These are phyloP conservation scores for Melanogrammus aeglefinus DNA, from an alignment of 2,797 vertebrate genomes.

Conservation along the genomic window DNA sequence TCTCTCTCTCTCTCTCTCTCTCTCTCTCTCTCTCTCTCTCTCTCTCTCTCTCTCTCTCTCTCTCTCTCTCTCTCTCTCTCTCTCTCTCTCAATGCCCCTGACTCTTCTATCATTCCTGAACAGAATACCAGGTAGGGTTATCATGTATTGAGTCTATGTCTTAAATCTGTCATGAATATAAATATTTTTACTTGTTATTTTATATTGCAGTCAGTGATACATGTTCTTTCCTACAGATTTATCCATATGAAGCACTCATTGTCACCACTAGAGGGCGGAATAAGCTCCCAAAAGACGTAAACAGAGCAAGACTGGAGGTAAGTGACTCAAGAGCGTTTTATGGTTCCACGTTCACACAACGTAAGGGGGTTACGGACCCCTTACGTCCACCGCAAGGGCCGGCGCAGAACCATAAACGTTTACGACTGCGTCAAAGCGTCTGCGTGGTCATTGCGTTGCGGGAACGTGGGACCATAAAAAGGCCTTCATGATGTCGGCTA, in stretches of 20 bases:
- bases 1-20: conserved; percentile 3
- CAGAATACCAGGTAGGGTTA: conserved; percentile 92
- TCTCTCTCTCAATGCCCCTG: conserved; percentile 33
- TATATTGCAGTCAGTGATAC: neutral
- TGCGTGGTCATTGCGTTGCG: no score
- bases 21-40: conserved; percentile 27
- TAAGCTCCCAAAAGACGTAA: conserved; percentile 91
- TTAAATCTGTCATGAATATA: conserved; percentile 2
- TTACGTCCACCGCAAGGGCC: no score
- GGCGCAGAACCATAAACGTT: no score
- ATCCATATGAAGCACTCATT: conserved; percentile 92
- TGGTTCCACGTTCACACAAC: no score
- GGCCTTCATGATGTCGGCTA: neutral
- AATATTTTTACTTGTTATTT: conserved; percentile 2
- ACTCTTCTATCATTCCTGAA: conserved; percentile 11
- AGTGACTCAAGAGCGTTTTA: conserved; percentile 23
- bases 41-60: conserved; percentile 25
- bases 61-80: neutral
- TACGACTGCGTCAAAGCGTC: no score
- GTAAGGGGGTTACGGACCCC: no score
- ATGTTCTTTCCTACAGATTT: conserved; percentile 74
- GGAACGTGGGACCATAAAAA: no score
- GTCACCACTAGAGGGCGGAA: conserved; percentile 94
- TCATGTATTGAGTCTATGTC: conserved; percentile 4
- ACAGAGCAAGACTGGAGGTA: conserved; percentile 94